Percentiles rank a stretch among this genome's conserved stretches.
Conservation (phyloP, 2,113 vertebrate genomes). For the Carassius auratus region DNA sequence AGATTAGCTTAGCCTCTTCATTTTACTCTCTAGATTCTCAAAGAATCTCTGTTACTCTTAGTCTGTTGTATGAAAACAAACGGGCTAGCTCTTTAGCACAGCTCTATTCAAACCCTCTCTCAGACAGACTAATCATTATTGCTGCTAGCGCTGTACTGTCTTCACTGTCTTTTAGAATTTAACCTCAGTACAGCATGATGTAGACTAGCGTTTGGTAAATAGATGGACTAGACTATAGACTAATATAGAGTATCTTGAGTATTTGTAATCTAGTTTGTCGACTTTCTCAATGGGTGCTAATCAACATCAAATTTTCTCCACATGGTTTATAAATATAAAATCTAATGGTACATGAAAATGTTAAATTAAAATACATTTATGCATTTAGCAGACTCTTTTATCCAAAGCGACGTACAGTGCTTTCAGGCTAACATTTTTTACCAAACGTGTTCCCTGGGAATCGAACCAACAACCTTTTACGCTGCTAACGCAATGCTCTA, state of each 20-base stretch:
- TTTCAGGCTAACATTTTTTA: too few relatives aligned
- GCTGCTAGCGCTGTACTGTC: constrained; percentile 76
- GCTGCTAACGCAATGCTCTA: too few relatives aligned
- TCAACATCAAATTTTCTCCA: constrained; percentile 28
- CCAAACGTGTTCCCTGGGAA: too few relatives aligned
- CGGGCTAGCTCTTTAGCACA: constrained; percentile 71
- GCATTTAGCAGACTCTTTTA: too few relatives aligned
- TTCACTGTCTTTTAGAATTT: constrained; percentile 74
- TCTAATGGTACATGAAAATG: not conserved
- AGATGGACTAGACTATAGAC: constrained; percentile 78
- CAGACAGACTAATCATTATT: constrained; percentile 77
- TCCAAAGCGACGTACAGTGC: too few relatives aligned
- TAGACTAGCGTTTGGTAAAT: constrained; percentile 77
- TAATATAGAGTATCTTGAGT: constrained; percentile 74
- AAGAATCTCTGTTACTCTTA: constrained; percentile 5
- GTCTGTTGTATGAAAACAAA: not conserved
- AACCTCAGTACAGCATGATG: constrained; percentile 77
- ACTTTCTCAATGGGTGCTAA: constrained; percentile 49
- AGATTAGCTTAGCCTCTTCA: constrained; percentile 78
- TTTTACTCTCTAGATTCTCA: constrained; percentile 72
- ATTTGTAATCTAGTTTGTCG: constrained; percentile 61
- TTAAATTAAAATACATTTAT: not conserved
- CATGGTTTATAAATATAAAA: not conserved
- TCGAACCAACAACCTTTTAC: too few relatives aligned
- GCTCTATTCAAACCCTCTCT: constrained; percentile 74